Percentiles rank a stretch among this genome's conserved stretches.
Conservation (phyloP, 2,888 invertebrate species). For the Noctua fimbriata region DNA sequence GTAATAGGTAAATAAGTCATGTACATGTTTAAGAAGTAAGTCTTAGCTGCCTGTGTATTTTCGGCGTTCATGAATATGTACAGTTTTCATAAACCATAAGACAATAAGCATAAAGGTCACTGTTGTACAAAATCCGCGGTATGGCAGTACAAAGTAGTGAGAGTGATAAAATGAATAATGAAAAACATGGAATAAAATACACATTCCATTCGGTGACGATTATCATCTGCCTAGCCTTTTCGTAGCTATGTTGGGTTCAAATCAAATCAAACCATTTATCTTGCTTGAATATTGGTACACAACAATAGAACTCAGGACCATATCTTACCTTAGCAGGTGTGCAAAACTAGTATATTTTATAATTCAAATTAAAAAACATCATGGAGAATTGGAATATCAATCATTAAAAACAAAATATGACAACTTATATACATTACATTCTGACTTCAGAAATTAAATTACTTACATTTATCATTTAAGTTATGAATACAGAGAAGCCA, state of each 20-base stretch:
- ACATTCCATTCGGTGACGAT: neutral
- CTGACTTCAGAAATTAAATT: too few species aligned
- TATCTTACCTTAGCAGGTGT: too few species aligned
- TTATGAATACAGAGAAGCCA: too few species aligned
- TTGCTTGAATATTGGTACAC: too few species aligned
- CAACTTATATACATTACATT: too few species aligned
- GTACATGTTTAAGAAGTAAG: constrained; percentile 6
- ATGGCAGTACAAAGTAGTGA: neutral
- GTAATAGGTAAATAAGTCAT: constrained; percentile 18
- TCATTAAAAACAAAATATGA: too few species aligned
- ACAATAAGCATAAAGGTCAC: neutral
- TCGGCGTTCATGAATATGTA: neutral
- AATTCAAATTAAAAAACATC: too few species aligned
- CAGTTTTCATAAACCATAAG: neutral
- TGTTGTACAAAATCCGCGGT: neutral
- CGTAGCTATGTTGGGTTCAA: neutral
- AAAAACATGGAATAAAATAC: neutral
- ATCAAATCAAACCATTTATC: too few species aligned
- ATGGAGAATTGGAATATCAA: too few species aligned
- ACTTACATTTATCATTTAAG: too few species aligned
- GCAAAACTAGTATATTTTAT: too few species aligned
- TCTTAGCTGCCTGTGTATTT: neutral
- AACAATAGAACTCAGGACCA: too few species aligned
- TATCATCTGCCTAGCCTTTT: neutral
- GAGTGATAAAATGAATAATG: neutral